phyloP scores from a whole-genome alignment of 2,797 vertebrate genomes.

The Bradypodion pumilum region DNA sequence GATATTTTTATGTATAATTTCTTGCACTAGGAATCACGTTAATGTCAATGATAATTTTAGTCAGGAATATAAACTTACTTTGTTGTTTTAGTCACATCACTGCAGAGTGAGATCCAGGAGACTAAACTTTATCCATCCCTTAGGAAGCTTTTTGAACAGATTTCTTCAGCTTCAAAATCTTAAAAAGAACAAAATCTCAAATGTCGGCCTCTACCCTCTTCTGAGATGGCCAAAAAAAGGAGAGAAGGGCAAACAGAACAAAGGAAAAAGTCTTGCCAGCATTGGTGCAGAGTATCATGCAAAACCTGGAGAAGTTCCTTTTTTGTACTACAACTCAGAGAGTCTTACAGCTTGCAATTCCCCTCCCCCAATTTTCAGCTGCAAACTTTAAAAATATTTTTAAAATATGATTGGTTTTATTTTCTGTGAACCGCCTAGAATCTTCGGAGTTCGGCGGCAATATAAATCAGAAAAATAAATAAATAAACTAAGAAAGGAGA shows the following conservation, averaged over 20 bases:
- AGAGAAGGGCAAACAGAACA: background rate
- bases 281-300: background rate
- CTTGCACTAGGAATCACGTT: conserved; percentile 24
- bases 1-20: background rate
- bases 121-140: conserved; percentile 25
- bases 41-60: background rate
- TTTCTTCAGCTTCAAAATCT: conserved; percentile 48
- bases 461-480: too few relatives aligned
- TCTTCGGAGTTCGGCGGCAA: too few relatives aligned
- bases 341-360: too few relatives aligned
- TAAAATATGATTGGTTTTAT: too few relatives aligned
- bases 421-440: too few relatives aligned
- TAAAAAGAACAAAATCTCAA: conserved; percentile 38
- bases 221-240: background rate
- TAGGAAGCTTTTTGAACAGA: conserved; percentile 45
- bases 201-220: conserved; percentile 16
- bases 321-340: too few relatives aligned
- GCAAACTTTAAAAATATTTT: conserved; percentile 32
- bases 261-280: background rate
- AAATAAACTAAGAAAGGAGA: background rate
- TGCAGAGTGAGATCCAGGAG: conserved; percentile 41
- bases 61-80: conserved; percentile 16
- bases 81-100: background rate
- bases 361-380: conserved; percentile 23
- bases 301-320: background rate